Evolutionary conservation across 2,797 vertebrate species (phyloP), one percentile per base, ranked within the genome.

Genomic region (Myioborus miniatus): DNA sequence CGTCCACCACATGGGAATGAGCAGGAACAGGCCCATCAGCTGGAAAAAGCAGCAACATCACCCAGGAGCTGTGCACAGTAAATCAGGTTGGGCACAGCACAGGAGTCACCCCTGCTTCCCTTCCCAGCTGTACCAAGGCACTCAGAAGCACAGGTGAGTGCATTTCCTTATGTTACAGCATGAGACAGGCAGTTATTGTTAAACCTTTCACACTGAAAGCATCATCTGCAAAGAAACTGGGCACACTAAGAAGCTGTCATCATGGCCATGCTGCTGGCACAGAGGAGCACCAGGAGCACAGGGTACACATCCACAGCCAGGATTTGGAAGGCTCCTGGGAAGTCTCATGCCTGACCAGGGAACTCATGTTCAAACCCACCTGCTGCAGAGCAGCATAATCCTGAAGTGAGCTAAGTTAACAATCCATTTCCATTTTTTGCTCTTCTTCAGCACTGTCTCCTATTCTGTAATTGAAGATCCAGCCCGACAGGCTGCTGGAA

Each of bases 291-390:
- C 47, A 70, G 34, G n/a, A 74, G 50, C 27, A 26, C 30, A 67
- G 26, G 27, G 44, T 8, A 12, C 14, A 1, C 4, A 7, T 15
- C 47, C 44, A 37, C 26, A 89, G 67, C 36, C 84, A 84, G 62
- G 34, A 9, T 63, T 36, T 32, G 74, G 29, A 44, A 44, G 27
- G 26, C 32, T 76, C 63, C 67, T 17, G 27, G 15, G 30, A 62
- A 41, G 23, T 8, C 24, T 5, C 50, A 27, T 19, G 8, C 30
- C 68, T 58, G 43, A 23, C 6, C 4, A 2, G 37, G 14, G 34
- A 65, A 82, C 1, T 0, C 4, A 11, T 4, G 21, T 6, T 50
- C 79, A 75, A 90, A 65, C 18, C 23, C 63, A 37, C 0, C 0
- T 2, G 2, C 20, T 69, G 16, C 62, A 79, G 15, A 36, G 30